Evolutionary conservation across 1,140 invertebrate species (phyloP).

Genomic region (Calycopis cecrops): DNA sequence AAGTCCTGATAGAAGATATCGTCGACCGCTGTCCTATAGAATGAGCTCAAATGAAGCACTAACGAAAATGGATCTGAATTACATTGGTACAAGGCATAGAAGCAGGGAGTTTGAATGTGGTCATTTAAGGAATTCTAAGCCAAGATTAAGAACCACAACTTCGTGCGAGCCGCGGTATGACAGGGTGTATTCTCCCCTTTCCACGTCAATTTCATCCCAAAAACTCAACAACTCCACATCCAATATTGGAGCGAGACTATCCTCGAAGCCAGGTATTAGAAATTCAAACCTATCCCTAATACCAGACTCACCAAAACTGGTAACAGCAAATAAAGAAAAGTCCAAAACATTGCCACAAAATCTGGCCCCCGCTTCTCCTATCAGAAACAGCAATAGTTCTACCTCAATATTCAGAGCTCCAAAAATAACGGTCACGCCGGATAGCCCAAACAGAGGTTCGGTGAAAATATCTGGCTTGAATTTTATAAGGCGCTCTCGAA

Average conservation of each 20-base stretch:
- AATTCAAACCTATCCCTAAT: constrained; percentile 68
- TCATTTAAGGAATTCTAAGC: constrained; percentile 44
- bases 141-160: constrained; percentile 56
- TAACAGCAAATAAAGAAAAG: constrained; percentile 71
- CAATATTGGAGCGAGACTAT: constrained; percentile 45
- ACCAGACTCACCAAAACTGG: constrained; percentile 59
- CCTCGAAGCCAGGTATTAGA: constrained; percentile 50
- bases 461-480: constrained; percentile 74
- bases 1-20: constrained; percentile 49
- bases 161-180: constrained; percentile 65
- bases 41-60: constrained; percentile 61
- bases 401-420: constrained; percentile 69
- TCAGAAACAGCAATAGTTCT: constrained; percentile 62
- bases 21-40: constrained; percentile 59
- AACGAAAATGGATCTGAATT: constrained; percentile 48
- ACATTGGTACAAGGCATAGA: constrained; percentile 50
- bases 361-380: constrained; percentile 59
- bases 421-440: constrained; percentile 60
- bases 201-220: constrained; percentile 52
- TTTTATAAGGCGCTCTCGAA: constrained; percentile 81
- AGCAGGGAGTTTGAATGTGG: constrained; percentile 40
- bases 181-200: constrained; percentile 56
- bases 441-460: constrained; percentile 66
- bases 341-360: constrained; percentile 77
- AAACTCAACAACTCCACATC: constrained; percentile 57